Conservation (phyloP, 2,888 invertebrate species). For the Myopa testacea region DNA sequence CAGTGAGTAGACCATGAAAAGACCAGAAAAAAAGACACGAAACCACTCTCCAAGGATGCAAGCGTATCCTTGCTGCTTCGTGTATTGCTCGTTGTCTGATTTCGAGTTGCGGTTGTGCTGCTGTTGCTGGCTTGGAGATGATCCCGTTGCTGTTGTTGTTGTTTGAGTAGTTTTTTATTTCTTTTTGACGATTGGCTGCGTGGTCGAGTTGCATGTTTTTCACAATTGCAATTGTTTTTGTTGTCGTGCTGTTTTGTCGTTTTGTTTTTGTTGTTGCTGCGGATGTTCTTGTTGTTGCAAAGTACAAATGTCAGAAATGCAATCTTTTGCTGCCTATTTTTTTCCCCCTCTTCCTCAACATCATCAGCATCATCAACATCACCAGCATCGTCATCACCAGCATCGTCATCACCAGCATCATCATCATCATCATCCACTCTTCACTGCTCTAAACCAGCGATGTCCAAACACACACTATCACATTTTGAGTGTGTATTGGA, state of each 20-base stretch:
- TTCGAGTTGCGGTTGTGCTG: constrained; percentile 27
- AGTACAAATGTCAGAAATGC: constrained; percentile 25
- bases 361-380: neutral
- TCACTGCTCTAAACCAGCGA: neutral
- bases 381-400: neutral
- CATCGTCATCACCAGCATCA: neutral
- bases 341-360: neutral
- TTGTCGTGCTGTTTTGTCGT: constrained; percentile 5
- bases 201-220: constrained; percentile 5
- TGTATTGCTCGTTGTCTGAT: constrained; percentile 7
- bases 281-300: constrained; percentile 7
- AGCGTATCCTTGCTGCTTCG: constrained; percentile 29
- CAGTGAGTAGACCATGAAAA: neutral
- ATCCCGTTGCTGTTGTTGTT: constrained; percentile 12
- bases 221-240: constrained; percentile 13
- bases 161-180: neutral
- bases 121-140: constrained; percentile 15
- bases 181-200: neutral
- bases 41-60: neutral
- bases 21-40: neutral
- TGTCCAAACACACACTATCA: no score
- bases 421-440: neutral
- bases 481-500: no score
- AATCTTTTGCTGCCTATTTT: constrained; percentile 12
- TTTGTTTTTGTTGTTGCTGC: neutral